These are phyloP conservation scores for Etheostoma spectabile DNA, from an alignment of 2,113 vertebrate species.

Conservation along the genomic window DNA sequence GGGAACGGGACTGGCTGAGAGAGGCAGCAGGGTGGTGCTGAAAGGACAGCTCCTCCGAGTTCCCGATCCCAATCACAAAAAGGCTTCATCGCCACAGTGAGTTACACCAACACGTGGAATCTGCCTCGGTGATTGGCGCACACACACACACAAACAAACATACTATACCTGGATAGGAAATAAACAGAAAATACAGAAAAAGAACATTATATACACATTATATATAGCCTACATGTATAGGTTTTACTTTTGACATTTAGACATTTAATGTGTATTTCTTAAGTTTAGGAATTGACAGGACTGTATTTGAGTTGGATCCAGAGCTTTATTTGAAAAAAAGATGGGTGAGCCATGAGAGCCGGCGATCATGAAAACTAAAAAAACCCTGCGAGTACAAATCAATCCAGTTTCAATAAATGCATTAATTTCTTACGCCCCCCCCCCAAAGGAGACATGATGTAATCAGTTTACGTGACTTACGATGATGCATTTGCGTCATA, in stretches of 20 bases:
- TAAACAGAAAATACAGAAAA: no score
- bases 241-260: no score
- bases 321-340: neutral
- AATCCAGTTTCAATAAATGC: neutral
- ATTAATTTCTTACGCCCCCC: neutral
- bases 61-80: neutral
- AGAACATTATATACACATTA: no score
- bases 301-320: no score
- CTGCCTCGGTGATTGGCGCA: no score
- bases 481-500: conserved; percentile 51
- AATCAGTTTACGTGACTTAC: conserved; percentile 23
- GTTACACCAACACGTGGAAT: no score
- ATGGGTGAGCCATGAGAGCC: neutral
- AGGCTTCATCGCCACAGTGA: no score
- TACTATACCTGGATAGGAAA: no score
- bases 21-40: conserved; percentile 68
- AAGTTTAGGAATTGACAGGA: no score
- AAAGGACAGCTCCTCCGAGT: conserved; percentile 73
- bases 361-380: neutral
- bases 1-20: neutral
- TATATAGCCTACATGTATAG: no score
- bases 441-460: neutral
- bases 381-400: neutral
- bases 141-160: no score
- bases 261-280: no score